These are phyloP conservation scores for Ceyx margarethae DNA, from an alignment of 2,113 vertebrate species.

Conservation along the genomic window DNA sequence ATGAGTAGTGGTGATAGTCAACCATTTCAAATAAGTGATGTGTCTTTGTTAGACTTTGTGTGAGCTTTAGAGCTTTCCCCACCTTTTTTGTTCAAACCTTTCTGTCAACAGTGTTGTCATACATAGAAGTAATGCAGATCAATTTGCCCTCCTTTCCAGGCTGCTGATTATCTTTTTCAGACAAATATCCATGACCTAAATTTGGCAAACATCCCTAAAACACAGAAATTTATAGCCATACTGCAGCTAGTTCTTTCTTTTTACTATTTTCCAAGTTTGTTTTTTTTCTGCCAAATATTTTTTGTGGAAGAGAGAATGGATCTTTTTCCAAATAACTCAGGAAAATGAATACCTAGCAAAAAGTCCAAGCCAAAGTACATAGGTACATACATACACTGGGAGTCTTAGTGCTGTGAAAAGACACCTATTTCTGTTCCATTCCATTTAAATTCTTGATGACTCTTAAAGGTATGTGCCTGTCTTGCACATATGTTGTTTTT, in stretches of 20 bases:
- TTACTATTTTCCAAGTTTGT: background rate
- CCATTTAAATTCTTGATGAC: background rate
- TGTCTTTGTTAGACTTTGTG: background rate
- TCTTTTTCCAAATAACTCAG: background rate
- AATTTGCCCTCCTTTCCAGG: background rate
- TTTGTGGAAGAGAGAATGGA: background rate
- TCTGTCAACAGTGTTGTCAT: background rate
- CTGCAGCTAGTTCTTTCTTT: background rate
- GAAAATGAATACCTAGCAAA: background rate
- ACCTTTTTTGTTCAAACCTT: background rate
- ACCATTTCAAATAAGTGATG: background rate
- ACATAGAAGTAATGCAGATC: background rate
- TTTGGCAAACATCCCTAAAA: background rate
- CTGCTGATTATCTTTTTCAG: slow-evolving; percentile 1
- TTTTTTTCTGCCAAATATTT: background rate
- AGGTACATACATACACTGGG: background rate
- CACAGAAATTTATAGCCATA: background rate
- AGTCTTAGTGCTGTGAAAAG: background rate
- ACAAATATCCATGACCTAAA: background rate
- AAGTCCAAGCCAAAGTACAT: background rate
- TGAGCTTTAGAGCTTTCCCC: background rate
- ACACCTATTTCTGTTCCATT: background rate
- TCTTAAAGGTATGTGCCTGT: background rate
- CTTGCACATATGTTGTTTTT: background rate
- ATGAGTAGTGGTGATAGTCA: background rate